A percentile compares a stretch with the other conserved stretches of the same genome.
These are phyloP conservation scores for Hexactinellida sp. DNA, from an alignment of 37 sponge, comb jelly and placozoan genomes.

Conservation along the genomic window DNA sequence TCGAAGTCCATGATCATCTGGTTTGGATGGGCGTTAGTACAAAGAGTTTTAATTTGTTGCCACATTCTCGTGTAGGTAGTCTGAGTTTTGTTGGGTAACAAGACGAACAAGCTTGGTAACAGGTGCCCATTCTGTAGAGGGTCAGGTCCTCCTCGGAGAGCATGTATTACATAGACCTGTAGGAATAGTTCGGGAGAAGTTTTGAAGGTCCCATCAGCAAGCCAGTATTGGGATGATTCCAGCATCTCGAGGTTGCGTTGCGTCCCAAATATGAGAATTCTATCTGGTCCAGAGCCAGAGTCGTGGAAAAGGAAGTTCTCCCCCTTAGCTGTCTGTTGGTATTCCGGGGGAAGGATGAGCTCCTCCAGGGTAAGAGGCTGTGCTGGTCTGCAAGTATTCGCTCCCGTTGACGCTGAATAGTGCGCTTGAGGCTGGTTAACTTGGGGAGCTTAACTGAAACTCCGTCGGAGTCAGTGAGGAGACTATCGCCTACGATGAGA, in stretches of 20 bases:
- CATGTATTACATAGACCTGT: no score
- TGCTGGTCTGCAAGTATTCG: not conserved
- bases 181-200: not conserved
- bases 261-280: not conserved
- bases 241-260: not conserved
- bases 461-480: not conserved
- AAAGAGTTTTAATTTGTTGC: no score
- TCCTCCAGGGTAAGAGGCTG: not conserved
- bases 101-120: no score
- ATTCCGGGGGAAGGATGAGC: not conserved
- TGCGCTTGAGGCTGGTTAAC: not conserved
- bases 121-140: no score
- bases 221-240: not conserved
- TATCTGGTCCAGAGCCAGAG: not conserved
- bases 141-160: no score
- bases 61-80: no score
- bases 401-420: not conserved
- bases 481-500: not conserved
- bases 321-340: not conserved
- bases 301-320: not conserved
- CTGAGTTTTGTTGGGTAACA: no score
- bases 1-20: no score
- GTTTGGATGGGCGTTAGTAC: no score
- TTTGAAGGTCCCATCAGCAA: slow-evolving; percentile 17
- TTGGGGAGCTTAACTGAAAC: slow-evolving; percentile 1